Conservation (phyloP, 2,888 invertebrate species). For the Creontiades dilutus region DNA sequence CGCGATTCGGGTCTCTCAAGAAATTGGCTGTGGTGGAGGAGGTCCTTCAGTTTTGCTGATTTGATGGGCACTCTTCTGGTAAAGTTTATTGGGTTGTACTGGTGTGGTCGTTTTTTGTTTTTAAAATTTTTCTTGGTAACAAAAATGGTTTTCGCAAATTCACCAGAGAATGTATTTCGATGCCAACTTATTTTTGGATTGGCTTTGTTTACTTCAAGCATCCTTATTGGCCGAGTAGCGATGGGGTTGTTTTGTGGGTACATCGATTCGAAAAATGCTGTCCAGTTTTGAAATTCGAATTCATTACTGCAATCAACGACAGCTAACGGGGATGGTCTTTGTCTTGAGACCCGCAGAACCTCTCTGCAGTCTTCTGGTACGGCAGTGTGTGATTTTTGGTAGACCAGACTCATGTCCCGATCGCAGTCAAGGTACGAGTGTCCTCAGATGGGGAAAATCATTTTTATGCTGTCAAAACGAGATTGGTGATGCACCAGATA, state of each 20-base stretch:
- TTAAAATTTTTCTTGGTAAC: slow-evolving; percentile 12
- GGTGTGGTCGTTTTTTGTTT: not conserved
- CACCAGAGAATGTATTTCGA: slow-evolving; percentile 30
- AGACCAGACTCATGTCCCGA: too few species aligned
- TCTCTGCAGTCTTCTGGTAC: not conserved
- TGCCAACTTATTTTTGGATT: slow-evolving; percentile 37
- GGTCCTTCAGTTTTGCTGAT: not conserved
- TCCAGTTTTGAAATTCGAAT: too few species aligned
- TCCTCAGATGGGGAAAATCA: not conserved
- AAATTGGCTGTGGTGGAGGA: not conserved
- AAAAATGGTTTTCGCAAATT: not conserved
- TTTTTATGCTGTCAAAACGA: not conserved
- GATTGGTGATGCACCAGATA: not conserved
- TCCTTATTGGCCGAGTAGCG: slow-evolving; percentile 28
- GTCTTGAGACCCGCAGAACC: not conserved
- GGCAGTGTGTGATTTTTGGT: not conserved
- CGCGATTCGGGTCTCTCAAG: too few species aligned
- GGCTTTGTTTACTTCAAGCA: slow-evolving; percentile 21
- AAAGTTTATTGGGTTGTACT: not conserved
- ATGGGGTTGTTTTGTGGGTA: not conserved
- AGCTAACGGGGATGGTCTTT: not conserved
- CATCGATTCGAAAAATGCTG: too few species aligned
- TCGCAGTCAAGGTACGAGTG: too few species aligned
- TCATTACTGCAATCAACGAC: too few species aligned
- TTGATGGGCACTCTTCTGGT: not conserved